Evolutionary conservation across 2,113 vertebrate genomes (phyloP).

Genomic region (Prionailurus bengalensis): DNA sequence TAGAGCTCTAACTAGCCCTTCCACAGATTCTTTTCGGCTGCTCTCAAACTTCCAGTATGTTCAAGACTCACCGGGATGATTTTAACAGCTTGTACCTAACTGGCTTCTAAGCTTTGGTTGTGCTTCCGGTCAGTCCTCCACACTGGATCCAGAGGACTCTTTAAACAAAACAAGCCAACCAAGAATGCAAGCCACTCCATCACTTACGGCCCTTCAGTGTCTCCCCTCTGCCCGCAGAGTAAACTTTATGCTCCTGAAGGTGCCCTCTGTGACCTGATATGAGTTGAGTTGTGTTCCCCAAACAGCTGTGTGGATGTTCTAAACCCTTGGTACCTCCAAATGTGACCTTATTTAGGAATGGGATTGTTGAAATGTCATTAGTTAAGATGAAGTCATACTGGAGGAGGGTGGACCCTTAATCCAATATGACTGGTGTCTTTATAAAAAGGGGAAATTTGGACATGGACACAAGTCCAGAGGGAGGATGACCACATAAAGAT

Average conservation of each 20-base stretch:
- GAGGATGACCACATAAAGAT: neutral
- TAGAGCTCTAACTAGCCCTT: neutral
- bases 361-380: neutral
- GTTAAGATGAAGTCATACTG: neutral
- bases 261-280: neutral
- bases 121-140: neutral
- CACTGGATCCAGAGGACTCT: neutral
- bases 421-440: neutral
- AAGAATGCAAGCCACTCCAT: neutral
- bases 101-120: neutral
- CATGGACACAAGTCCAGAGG: neutral
- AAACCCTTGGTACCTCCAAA: neutral
- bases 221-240: neutral
- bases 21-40: neutral
- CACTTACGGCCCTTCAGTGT: neutral
- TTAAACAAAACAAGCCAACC: neutral
- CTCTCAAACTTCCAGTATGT: neutral
- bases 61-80: neutral
- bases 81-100: neutral
- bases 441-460: neutral
- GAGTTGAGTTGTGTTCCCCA: neutral
- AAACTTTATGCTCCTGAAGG: neutral
- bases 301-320: neutral
- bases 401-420: neutral
- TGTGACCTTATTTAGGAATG: neutral